A percentile compares a stretch with the other conserved stretches of the same genome.
phyloP scores from a whole-genome alignment of 2,113 vertebrate genomes.

The Austrofundulus limnaeus region DNA sequence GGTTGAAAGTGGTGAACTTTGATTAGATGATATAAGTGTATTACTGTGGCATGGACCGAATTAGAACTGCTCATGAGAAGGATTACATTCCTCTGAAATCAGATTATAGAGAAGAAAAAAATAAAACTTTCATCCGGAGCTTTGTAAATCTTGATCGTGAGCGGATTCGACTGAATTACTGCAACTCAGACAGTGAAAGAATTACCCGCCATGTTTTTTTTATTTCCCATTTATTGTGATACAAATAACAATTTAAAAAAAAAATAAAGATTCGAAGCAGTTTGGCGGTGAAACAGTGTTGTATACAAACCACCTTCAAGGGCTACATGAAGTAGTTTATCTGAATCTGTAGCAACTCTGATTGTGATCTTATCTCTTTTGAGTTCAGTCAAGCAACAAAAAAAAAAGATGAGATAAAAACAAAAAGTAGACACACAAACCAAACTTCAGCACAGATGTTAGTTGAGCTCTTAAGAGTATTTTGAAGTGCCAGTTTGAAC shows the following conservation, averaged over 20 bases:
- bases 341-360: neutral
- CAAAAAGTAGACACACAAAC: too few relatives aligned
- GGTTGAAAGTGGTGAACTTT: neutral
- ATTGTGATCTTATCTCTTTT: constrained; percentile 39
- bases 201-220: too few relatives aligned
- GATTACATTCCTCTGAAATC: constrained; percentile 15
- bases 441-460: too few relatives aligned
- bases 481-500: too few relatives aligned
- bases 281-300: constrained; percentile 4
- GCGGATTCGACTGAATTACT: neutral
- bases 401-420: constrained; percentile 23
- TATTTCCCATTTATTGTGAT: neutral
- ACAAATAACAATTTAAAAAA: neutral
- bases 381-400: constrained; percentile 20
- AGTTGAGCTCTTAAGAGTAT: too few relatives aligned
- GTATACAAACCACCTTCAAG: neutral
- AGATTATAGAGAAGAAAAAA: neutral
- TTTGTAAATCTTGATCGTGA: neutral
- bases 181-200: neutral
- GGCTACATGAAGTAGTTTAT: constrained; percentile 19
- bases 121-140: neutral
- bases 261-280: neutral
- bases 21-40: constrained; percentile 2
- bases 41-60: constrained; percentile 4
- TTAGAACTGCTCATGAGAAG: neutral